Base-by-base conservation (phyloP, 2,888 invertebrate genomes). In the Tenthredo mesomela region DNA sequence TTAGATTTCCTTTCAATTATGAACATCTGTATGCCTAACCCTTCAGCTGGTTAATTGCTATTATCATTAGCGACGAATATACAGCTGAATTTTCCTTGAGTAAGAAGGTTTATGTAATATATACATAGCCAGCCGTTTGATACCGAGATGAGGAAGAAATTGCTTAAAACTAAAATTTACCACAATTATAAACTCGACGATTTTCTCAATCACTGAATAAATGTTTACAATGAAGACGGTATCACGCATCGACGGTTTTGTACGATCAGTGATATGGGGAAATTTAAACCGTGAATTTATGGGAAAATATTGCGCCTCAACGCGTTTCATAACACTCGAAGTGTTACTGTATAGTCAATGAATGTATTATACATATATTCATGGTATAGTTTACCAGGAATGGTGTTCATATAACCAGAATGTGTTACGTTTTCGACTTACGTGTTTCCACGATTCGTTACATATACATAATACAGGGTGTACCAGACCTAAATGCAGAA, bases 321-420 rank as follows among this genome's bases (percentile, higher is more conserved):
- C 33, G 77, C 29, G 77, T 77, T 77, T 77, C 25, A 77, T 77
- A 50, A 77, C 77, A 50, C 29, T 25, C 77, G 77, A 77, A 77
- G 77, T 77, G 77, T 77, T 77, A 50, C 77, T 50, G 29, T 67
- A 50, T 47, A 50, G 50, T 50, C 77, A 50, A 77, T 77, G 73
- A 77, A 47, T 40, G 50, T 77, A 54, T 77, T 29, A 40, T 77
- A 77, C 40, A 77, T 47, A 47, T 29, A 77, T 77, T 47, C 47
- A 50, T 47, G 25, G 2, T 77, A 47, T n/a, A 77, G 77, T 33
- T 77, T 50, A 77, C 29, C 40, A 10, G 18, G 18, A 50, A 50
- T 77, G 77, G 50, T 33, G 25, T 67, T 33, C 67, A 77, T 77
- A 54, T 77, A 77, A 54, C 37, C 71, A 40, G 12, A 37, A n/a